phyloP scores from a whole-genome alignment of 2,113 vertebrate species.

The Perognathus longimembris region DNA sequence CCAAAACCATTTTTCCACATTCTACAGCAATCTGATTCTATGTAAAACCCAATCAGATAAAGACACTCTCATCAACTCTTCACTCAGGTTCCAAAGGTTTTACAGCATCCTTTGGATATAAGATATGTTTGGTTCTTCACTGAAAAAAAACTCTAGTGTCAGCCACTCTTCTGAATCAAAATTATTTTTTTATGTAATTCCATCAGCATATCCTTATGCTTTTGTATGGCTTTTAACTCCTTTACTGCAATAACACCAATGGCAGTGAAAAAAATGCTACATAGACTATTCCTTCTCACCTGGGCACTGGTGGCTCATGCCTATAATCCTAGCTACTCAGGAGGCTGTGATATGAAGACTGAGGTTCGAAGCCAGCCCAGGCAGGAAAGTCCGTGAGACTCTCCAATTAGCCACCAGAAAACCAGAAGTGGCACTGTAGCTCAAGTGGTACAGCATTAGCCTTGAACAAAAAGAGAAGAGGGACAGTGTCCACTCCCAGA shows the following conservation, averaged over 20 bases:
- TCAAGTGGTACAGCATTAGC: too few relatives aligned
- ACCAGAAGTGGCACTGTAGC: too few relatives aligned
- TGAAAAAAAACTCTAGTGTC: slow-evolving; percentile 57
- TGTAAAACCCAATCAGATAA: slow-evolving; percentile 61
- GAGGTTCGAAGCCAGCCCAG: too few relatives aligned
- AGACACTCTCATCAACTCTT: slow-evolving; percentile 56
- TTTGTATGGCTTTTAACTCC: slow-evolving; percentile 45
- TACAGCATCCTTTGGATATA: slow-evolving; percentile 18
- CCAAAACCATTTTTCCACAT: slow-evolving; percentile 58
- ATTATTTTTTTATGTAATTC: slow-evolving; percentile 52
- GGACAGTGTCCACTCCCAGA: too few relatives aligned
- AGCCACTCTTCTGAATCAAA: slow-evolving; percentile 71
- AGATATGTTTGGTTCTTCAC: slow-evolving; percentile 24
- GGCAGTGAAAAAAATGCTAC: slow-evolving; percentile 10
- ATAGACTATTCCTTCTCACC: slow-evolving; percentile 32
- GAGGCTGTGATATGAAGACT: too few relatives aligned
- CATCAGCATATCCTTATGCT: slow-evolving; percentile 62
- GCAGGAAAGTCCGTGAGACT: too few relatives aligned
- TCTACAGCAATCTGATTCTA: slow-evolving; percentile 76
- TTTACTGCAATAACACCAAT: slow-evolving; percentile 44
- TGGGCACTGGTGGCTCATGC: too few relatives aligned
- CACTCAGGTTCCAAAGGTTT: slow-evolving; percentile 58
- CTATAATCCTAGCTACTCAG: too few relatives aligned
- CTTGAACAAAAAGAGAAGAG: too few relatives aligned
- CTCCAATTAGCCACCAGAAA: too few relatives aligned